Evolutionary conservation across 2,113 vertebrate species (phyloP).

Genomic region (Phaetusa simplex): DNA sequence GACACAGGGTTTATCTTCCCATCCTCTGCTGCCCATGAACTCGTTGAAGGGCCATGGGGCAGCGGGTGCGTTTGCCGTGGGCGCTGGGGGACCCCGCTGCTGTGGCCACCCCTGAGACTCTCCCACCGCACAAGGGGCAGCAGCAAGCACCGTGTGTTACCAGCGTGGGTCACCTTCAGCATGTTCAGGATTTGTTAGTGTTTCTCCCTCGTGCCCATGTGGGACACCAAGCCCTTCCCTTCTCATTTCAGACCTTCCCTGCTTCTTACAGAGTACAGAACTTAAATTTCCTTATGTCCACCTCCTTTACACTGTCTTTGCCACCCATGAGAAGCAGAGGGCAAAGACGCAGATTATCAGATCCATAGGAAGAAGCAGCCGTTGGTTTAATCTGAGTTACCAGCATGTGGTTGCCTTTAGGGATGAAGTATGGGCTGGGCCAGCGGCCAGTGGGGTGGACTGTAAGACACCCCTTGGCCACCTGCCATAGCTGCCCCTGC

Average conservation of each 20-base stretch:
- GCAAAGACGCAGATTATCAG: neutral
- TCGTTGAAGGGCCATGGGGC: accelerated
- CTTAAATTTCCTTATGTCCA: neutral
- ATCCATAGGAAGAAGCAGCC: neutral
- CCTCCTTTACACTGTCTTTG: neutral
- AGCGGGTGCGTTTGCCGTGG: accelerated
- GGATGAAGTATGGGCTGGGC: neutral
- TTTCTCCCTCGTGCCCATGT: neutral
- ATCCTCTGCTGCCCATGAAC: neutral
- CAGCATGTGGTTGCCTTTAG: neutral
- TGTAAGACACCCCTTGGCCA: neutral
- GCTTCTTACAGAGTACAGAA: neutral
- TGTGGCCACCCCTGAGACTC: neutral
- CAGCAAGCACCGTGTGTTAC: neutral
- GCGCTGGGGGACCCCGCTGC: accelerated
- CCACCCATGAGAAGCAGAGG: neutral
- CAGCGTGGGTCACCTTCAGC: accelerated
- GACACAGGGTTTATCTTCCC: neutral
- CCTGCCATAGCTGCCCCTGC: neutral
- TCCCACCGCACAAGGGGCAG: accelerated
- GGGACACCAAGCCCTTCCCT: neutral
- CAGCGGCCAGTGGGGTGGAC: neutral
- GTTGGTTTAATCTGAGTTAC: neutral
- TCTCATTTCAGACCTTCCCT: neutral
- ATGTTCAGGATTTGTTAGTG: no score